Evolutionary conservation across 2,888 invertebrate species (phyloP).

Genomic region (Drosophila kambysellisi): DNA sequence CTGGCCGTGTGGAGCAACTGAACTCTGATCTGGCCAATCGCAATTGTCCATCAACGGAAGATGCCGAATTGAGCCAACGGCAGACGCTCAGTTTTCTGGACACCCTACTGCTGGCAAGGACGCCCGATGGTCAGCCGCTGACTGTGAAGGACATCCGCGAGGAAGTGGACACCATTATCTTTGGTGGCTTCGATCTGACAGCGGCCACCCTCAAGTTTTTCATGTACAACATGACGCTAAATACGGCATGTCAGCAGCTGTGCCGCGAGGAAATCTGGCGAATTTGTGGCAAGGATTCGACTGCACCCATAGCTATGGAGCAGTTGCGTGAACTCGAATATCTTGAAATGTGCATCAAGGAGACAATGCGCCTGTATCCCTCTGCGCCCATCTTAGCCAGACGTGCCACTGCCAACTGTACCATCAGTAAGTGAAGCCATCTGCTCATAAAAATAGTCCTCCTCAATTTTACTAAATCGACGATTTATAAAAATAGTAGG

Average conservation of each 20-base stretch:
- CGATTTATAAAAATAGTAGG: background rate
- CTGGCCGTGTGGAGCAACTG: conserved; percentile 43
- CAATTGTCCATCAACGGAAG: conserved; percentile 17
- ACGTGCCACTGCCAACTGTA: conserved; percentile 58
- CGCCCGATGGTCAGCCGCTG: conserved; percentile 45
- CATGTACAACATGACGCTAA: conserved; percentile 70
- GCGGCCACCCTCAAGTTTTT: conserved; percentile 65
- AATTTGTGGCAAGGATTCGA: conserved; percentile 60
- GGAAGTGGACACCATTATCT: conserved; percentile 70
- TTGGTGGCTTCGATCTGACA: conserved; percentile 73
- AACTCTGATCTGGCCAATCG: conserved; percentile 38
- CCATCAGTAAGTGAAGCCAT: conserved; percentile 50
- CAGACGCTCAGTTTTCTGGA: conserved; percentile 44
- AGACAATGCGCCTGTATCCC: conserved; percentile 70
- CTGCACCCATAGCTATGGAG: conserved; percentile 41
- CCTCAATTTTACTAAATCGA: no score
- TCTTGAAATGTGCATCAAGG: conserved; percentile 77
- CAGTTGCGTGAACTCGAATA: conserved; percentile 62
- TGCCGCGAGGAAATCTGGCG: conserved; percentile 69
- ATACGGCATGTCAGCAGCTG: conserved; percentile 59
- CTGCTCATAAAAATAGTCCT: background rate
- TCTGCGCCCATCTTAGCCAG: conserved; percentile 64
- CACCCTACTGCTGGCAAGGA: conserved; percentile 47
- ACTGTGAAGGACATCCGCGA: conserved; percentile 61
- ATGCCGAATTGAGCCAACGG: conserved; percentile 19